Percentiles rank a stretch among this genome's conserved stretches.
Evolutionary conservation across 1,140 invertebrate genomes (phyloP).

Genomic region (Cepaea nemoralis): DNA sequence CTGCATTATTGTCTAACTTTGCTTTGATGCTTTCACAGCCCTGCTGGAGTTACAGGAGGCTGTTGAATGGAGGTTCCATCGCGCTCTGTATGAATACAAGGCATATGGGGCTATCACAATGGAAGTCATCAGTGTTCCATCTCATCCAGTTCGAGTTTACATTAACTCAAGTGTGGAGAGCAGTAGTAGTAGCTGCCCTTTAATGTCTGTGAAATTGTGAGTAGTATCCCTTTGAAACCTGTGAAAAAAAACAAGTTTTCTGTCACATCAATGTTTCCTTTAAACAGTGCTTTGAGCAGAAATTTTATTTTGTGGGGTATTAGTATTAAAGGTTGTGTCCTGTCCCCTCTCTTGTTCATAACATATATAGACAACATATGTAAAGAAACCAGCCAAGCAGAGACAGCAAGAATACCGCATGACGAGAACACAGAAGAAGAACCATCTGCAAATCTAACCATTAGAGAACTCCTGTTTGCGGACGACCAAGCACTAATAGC

Average conservation of each 20-base stretch:
- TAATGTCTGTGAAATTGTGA: neutral
- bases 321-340: too few relatives aligned
- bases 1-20: too few relatives aligned
- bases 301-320: neutral
- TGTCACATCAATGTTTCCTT: too few relatives aligned
- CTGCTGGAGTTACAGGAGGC: neutral
- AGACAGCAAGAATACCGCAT: too few relatives aligned
- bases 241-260: too few relatives aligned
- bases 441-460: too few relatives aligned
- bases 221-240: neutral
- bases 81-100: slow-evolving; percentile 23
- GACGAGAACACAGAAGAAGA: too few relatives aligned
- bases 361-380: too few relatives aligned
- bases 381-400: too few relatives aligned
- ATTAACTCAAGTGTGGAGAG: slow-evolving; percentile 6
- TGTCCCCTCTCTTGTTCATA: too few relatives aligned
- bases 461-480: too few relatives aligned
- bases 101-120: slow-evolving; percentile 21
- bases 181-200: slow-evolving; percentile 14
- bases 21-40: neutral
- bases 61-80: slow-evolving; percentile 9
- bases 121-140: slow-evolving; percentile 14
- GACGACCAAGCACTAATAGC: too few relatives aligned
- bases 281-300: neutral
- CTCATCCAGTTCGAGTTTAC: neutral